Evolutionary conservation across 2,797 vertebrate genomes (phyloP).

Genomic region (Mus minutoides): DNA sequence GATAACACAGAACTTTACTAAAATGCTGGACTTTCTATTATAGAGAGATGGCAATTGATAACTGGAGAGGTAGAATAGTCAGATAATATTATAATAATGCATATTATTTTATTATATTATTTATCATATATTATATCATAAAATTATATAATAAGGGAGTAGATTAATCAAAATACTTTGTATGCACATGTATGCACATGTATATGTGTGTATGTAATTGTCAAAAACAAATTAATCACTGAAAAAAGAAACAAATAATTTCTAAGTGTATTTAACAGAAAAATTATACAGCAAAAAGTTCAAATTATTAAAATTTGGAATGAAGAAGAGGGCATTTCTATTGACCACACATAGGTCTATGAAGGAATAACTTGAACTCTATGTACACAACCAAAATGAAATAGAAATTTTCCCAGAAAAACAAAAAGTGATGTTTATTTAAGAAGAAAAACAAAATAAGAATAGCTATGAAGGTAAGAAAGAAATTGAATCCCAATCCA

Average conservation of each 20-base stretch:
- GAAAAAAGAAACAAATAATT: constrained; percentile 15
- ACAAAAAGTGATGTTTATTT: constrained; percentile 28
- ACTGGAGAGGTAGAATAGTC: neutral
- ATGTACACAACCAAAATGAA: neutral
- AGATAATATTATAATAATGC: neutral
- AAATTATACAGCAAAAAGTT: constrained; percentile 44
- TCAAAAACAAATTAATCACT: neutral
- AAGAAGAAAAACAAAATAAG: constrained; percentile 43
- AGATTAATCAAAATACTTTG: neutral
- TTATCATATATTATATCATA: neutral
- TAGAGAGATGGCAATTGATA: neutral
- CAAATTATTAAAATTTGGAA: constrained; percentile 34
- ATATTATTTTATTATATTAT: neutral
- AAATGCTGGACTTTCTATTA: constrained; percentile 6
- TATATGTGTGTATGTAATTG: neutral
- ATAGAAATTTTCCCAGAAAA: neutral
- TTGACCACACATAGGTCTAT: neutral
- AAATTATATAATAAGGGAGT: neutral
- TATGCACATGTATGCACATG: neutral
- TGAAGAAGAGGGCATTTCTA: constrained; percentile 10
- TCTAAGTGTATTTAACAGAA: constrained; percentile 25
- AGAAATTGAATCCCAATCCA: constrained; percentile 32
- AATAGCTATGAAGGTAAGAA: neutral
- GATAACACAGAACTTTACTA: constrained; percentile 29
- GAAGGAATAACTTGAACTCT: neutral